These are phyloP conservation scores for Polypterus bichir DNA, from an alignment of 2,113 vertebrate genomes.

Conservation along the genomic window DNA sequence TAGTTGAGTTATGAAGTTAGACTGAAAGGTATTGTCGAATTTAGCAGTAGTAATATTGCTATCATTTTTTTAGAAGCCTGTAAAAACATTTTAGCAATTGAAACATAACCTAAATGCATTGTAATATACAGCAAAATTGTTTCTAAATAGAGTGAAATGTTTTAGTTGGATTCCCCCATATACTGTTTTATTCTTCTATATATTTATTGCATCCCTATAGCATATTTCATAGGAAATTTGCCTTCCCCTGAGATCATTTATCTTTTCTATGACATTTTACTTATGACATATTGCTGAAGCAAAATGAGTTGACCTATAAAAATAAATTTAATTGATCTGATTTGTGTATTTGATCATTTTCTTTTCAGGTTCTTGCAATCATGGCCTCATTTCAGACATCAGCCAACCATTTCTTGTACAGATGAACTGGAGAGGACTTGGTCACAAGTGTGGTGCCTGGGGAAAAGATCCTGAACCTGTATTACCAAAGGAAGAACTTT, in stretches of 20 bases:
- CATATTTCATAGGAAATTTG: not conserved
- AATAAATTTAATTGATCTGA: too few species aligned
- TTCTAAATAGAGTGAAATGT: too few species aligned
- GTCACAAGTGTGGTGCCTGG: slow-evolving; percentile 34
- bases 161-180: too few species aligned
- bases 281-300: not conserved
- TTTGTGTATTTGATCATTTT: not conserved
- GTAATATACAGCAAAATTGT: too few species aligned
- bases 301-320: not conserved
- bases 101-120: too few species aligned
- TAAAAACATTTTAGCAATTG: too few species aligned
- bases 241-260: not conserved
- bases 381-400: slow-evolving; percentile 36
- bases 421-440: slow-evolving; percentile 28
- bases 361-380: slow-evolving; percentile 38
- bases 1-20: too few species aligned
- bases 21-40: too few species aligned
- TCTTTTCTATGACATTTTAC: not conserved
- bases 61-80: too few species aligned
- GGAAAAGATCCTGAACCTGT: slow-evolving; percentile 46
- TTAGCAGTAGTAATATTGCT: too few species aligned
- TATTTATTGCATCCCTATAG: slow-evolving; percentile 4
- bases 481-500: not conserved
- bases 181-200: too few species aligned
- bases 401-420: slow-evolving; percentile 37